A percentile compares a stretch with the other conserved stretches of the same genome.
These are phyloP conservation scores for Sigmodon hispidus DNA, from an alignment of 2,113 vertebrate genomes.

Conservation along the genomic window DNA sequence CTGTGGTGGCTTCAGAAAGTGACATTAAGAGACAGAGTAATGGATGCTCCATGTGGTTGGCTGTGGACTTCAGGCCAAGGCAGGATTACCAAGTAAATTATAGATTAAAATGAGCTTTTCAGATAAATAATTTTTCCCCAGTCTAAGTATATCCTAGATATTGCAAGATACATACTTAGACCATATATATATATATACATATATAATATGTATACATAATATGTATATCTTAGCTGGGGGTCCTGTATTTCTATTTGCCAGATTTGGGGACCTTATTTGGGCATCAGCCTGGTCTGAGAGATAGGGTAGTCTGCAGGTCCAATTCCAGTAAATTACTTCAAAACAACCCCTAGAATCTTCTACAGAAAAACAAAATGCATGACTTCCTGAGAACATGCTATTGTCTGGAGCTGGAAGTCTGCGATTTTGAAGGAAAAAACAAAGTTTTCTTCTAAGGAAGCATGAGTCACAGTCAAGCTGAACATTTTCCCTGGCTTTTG, in stretches of 20 bases:
- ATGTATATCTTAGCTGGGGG: neutral
- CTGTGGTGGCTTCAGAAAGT: neutral
- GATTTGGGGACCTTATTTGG: neutral
- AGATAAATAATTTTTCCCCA: neutral
- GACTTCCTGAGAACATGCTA: slow-evolving; percentile 68
- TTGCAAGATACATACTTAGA: neutral
- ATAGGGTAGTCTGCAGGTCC: neutral
- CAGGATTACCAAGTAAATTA: neutral
- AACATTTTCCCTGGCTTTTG: neutral
- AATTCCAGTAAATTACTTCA: neutral
- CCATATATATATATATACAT: neutral
- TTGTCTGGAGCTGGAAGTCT: slow-evolving; percentile 77
- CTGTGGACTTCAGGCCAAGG: neutral
- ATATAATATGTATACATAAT: no score
- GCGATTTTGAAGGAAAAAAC: slow-evolving; percentile 78
- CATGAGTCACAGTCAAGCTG: slow-evolving; percentile 65
- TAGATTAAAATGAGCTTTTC: neutral
- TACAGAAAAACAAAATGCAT: slow-evolving; percentile 58
- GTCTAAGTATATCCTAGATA: neutral
- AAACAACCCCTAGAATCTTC: neutral
- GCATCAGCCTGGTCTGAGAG: neutral
- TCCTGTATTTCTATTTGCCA: neutral
- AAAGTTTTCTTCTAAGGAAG: slow-evolving; percentile 72
- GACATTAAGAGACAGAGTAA: neutral
- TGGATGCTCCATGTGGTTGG: neutral